Evolutionary conservation across 2,888 invertebrate species (phyloP).

Genomic region (Leptopilina drosophilae): DNA sequence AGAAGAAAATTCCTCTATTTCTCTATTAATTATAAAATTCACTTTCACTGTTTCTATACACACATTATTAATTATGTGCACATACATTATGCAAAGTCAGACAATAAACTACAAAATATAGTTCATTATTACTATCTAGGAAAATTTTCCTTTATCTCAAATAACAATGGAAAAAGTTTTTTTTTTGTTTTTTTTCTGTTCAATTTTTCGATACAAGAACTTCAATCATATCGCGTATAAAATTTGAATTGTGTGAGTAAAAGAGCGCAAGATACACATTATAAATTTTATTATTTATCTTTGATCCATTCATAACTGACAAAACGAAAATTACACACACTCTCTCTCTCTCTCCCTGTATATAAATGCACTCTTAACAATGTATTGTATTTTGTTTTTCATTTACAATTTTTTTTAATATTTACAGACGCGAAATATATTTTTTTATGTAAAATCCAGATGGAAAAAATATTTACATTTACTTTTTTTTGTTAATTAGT

Average conservation of each 20-base stretch:
- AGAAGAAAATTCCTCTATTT: too few relatives aligned
- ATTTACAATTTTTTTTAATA: too few relatives aligned
- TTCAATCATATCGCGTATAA: slow-evolving; percentile 9
- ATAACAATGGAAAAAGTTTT: not conserved
- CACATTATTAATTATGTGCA: too few relatives aligned
- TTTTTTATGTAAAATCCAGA: too few relatives aligned
- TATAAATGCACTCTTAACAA: too few relatives aligned
- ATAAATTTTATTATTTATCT: not conserved
- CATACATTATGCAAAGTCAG: too few relatives aligned
- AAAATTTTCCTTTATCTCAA: slow-evolving; percentile 1
- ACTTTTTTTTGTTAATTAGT: too few relatives aligned
- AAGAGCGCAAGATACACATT: not conserved
- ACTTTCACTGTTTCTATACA: not conserved
- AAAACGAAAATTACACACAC: not conserved
- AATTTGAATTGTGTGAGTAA: not conserved
- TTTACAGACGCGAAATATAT: too few relatives aligned
- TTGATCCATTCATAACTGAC: slow-evolving; percentile 20
- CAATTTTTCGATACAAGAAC: not conserved
- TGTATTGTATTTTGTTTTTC: too few relatives aligned
- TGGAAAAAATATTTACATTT: too few relatives aligned
- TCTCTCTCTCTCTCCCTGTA: too few relatives aligned
- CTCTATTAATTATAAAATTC: not conserved
- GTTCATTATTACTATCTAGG: not conserved
- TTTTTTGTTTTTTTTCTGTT: not conserved
- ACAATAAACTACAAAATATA: too few relatives aligned